Percentiles rank a stretch among this genome's conserved stretches.
Conservation (phyloP, 2,888 invertebrate species). For the Deilephila porcellus region DNA sequence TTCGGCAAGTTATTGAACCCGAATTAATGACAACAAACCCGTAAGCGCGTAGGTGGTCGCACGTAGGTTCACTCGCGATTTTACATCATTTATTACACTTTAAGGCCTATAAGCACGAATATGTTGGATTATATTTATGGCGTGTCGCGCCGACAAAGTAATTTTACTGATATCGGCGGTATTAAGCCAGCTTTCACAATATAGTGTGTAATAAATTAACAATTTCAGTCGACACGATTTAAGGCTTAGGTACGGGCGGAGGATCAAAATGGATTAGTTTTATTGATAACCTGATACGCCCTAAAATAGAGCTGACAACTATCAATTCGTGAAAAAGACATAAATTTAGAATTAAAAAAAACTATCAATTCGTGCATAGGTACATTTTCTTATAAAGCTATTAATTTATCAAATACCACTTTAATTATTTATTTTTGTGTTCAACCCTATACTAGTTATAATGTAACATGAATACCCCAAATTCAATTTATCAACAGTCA, state of each 20-base stretch:
- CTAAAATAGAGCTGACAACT: background rate
- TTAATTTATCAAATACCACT: no score
- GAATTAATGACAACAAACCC: background rate
- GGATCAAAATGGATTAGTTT: background rate
- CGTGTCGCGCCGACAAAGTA: background rate
- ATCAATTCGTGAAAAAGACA: background rate
- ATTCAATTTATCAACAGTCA: background rate
- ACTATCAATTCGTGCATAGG: background rate
- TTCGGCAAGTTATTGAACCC: constrained; percentile 21
- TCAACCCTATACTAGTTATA: no score
- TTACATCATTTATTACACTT: background rate
- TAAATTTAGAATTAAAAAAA: no score
- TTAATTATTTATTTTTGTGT: no score
- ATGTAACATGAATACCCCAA: background rate
- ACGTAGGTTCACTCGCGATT: background rate
- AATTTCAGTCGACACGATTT: background rate
- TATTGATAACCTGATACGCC: background rate
- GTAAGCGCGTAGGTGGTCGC: background rate
- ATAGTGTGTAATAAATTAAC: background rate
- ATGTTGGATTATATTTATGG: background rate
- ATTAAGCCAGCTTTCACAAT: background rate
- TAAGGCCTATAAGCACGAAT: background rate
- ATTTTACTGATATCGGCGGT: background rate
- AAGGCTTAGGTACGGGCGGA: background rate
- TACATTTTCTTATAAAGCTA: background rate